Conservation (phyloP, 2,888 invertebrate species). For the Diaprepes abbreviatus region DNA sequence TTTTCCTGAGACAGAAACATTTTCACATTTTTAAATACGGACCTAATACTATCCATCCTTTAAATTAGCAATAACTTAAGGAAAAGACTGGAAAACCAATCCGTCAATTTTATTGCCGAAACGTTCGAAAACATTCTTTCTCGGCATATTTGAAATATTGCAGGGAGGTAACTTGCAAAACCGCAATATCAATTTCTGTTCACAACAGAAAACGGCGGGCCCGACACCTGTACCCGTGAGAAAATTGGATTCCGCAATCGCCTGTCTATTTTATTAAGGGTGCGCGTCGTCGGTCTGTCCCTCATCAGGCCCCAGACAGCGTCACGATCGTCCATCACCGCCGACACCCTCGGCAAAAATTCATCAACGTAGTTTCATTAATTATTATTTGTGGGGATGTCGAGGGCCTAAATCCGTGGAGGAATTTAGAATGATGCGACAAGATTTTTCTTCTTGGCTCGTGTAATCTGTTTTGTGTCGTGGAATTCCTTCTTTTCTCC, state of each 20-base stretch:
- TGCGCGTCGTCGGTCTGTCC: constrained; percentile 39
- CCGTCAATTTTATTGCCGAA: constrained; percentile 31
- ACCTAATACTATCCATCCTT: constrained; percentile 7
- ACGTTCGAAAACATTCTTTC: constrained; percentile 36
- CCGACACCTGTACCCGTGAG: constrained; percentile 48
- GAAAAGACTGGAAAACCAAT: constrained; percentile 12
- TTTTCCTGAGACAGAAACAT: neutral
- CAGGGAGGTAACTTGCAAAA: constrained; percentile 41
- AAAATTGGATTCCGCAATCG: constrained; percentile 48
- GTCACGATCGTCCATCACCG: constrained; percentile 42
- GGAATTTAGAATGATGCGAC: constrained; percentile 25
- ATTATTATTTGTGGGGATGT: constrained; percentile 42
- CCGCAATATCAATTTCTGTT: constrained; percentile 47
- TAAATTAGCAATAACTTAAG: constrained; percentile 21
- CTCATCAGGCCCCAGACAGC: constrained; percentile 38
- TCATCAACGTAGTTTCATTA: constrained; percentile 43
- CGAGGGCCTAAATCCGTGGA: constrained; percentile 16
- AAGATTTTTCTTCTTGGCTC: constrained; percentile 17
- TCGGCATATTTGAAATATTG: constrained; percentile 41
- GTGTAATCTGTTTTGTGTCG: constrained; percentile 9
- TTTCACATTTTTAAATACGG: neutral
- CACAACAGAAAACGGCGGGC: constrained; percentile 40
- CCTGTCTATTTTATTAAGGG: constrained; percentile 48
- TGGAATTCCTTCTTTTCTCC: constrained; percentile 4
- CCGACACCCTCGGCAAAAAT: constrained; percentile 39